Base-by-base conservation (phyloP, 2,888 invertebrate genomes). In the Drosophila affinis region DNA sequence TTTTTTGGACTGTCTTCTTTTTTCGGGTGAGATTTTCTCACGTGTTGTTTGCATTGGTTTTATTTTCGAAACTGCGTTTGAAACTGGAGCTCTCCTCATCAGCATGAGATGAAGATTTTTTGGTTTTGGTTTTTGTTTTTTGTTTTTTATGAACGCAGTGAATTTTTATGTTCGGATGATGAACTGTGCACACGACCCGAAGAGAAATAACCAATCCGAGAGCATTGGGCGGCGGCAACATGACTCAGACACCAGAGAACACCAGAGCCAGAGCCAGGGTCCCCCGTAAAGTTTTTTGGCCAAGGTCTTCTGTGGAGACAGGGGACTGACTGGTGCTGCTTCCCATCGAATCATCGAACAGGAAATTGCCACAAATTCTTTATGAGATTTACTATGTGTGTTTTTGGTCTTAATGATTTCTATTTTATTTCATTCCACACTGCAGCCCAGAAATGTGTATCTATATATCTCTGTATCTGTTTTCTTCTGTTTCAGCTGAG, bases 331-430 rank as follows among this genome's bases (percentile, higher is more conserved):
- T 32, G 34, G 12, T 54, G 44, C 48, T 29, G 72, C 63, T 88
- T 89, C 78, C 87, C 86, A 85, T 68, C 72, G 79, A 85, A 81
- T 75, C 85, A 85, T 87, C 81, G 78, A 77, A 85, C 89, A 90
- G 89, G 89, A 90, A 90, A 90, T 90, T 85, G 88, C 85, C 77
- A 83, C 77, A 78, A 87, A 89, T 87, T 85, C 89, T 78, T 86
- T 60, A 77, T 86, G 81, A 88, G 88, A 89, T 86, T 86, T 89
- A 89, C 88, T 79, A 78, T 84, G 89, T 84, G 82, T 88, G 69
- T 88, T 86, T 82, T 72, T 65, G 70, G 72, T 52, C 78, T 65
- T 82, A 86, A 88, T 88, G 87, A 85, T 79, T 89, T 85, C 87
- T 86, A 88, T 84, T 85, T 88, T 70, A 87, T 79, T 87, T 89